Evolutionary conservation across 2,113 vertebrate genomes (phyloP).

Genomic region (Ginglymostoma cirratum): DNA sequence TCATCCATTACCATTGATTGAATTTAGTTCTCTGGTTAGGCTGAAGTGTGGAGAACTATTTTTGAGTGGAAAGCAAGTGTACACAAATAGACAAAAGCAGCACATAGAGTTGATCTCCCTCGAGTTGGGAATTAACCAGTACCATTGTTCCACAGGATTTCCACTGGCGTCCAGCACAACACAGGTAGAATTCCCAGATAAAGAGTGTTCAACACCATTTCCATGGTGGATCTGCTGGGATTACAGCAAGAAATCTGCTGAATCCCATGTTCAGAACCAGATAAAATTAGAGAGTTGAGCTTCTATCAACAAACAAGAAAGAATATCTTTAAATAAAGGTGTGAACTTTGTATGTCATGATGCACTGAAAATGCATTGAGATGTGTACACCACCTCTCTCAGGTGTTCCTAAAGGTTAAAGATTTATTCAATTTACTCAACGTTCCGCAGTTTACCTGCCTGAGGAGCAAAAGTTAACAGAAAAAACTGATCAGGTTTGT

Average conservation of each 20-base stretch:
- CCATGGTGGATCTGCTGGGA: neutral
- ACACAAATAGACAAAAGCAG: neutral
- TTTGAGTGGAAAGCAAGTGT: neutral
- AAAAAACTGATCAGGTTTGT: no score
- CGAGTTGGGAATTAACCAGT: neutral
- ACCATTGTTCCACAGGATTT: neutral
- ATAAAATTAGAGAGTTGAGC: no score
- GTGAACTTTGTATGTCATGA: neutral
- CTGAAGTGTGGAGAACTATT: neutral
- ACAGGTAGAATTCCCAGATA: neutral
- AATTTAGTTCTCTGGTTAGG: neutral
- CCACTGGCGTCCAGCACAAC: neutral
- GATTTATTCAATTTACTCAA: no score
- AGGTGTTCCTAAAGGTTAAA: no score
- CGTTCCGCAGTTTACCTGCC: no score
- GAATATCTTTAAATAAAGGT: no score
- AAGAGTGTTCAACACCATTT: neutral
- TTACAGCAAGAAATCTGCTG: neutral
- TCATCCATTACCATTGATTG: neutral
- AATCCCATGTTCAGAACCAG: neutral
- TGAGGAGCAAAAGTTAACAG: no score
- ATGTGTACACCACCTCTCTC: no score
- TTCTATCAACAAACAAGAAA: no score
- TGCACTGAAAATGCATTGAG: no score
- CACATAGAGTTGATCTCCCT: neutral